Evolutionary conservation across 2,113 vertebrate genomes (phyloP), one percentile per base, ranked within the genome.

Genomic region (Seriola dumerili): DNA sequence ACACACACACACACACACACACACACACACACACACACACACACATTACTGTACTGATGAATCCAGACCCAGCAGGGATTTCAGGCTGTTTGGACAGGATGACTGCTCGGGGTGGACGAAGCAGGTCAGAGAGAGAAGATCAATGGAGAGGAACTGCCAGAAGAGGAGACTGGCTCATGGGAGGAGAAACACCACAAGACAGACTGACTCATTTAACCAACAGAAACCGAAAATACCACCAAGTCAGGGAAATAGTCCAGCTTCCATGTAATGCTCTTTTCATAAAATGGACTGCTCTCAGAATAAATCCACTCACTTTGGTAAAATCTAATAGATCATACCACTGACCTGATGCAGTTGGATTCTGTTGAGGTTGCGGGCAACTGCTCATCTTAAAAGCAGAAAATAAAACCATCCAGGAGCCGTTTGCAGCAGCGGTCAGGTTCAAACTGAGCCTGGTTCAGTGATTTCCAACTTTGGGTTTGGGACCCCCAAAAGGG

Each of bases 51-150:
- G 40, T 90, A 83, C 63, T 63, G 87, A 84, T 76, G 89, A 29
- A 77, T 88, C 84, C 85, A 86, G 29, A 75, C 23, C 16, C 88
- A 85, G 80, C 75, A 81, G 78, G 85, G 40, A 34, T 83, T 23
- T 32, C 0, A 3, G 57, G 0, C 68, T 81, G 71, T 84, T 82
- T 83, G 65, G 75, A 80, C 65, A 76, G 52, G 23, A 71, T 78
- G 42, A 57, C 69, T 67, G 46, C 68, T 77, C 36, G 25, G 40
- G 38, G 66, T 65, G 67, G 70, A 80, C 14, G 2, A 59, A 67
- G 71, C 7, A 68, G 74, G 78, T 71, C 74, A 58, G 50, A 32
- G 23, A 58, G 23, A 59, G 63, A 80, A 82, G 68, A 1, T 72
- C 81, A 72, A 59, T 23, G 58, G 48, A 0, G 8, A 80, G 80